Conservation (phyloP, 2,888 invertebrate genomes). For the Pyrgus malvae region DNA sequence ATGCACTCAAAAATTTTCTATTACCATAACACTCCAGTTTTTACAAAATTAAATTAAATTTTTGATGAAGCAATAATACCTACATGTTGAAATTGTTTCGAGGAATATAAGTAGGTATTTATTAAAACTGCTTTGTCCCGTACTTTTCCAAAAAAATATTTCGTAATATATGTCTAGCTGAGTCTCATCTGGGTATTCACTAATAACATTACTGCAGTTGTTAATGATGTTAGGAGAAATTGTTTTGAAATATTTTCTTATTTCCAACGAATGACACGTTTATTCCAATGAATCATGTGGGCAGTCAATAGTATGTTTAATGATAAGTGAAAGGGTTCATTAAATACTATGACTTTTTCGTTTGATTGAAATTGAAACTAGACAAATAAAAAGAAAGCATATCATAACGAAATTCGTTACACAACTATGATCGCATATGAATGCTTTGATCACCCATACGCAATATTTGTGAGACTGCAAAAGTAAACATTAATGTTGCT, state of each 20-base stretch:
- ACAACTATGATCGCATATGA: background rate
- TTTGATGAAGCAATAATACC: too few relatives aligned
- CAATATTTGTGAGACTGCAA: too few relatives aligned
- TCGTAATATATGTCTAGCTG: too few relatives aligned
- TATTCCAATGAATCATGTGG: background rate
- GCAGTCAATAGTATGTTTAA: background rate
- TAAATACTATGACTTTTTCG: constrained; percentile 9
- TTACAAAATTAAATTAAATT: too few relatives aligned
- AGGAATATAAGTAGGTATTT: too few relatives aligned
- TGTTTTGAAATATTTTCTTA: background rate
- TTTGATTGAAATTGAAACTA: constrained; percentile 1
- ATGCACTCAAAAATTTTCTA: too few relatives aligned
- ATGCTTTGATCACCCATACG: too few relatives aligned
- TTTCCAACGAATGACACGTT: background rate
- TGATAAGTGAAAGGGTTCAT: constrained; percentile 4
- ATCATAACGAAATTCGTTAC: background rate
- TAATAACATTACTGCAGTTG: background rate
- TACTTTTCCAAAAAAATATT: too few relatives aligned
- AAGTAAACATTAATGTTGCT: too few relatives aligned
- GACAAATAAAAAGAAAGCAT: constrained; percentile 1
- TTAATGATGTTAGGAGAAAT: background rate
- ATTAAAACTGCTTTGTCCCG: too few relatives aligned
- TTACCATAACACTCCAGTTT: too few relatives aligned
- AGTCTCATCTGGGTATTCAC: background rate
- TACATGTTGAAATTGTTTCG: too few relatives aligned